phyloP scores from a whole-genome alignment of 2,888 invertebrate genomes.

The Encarsia formosa region DNA sequence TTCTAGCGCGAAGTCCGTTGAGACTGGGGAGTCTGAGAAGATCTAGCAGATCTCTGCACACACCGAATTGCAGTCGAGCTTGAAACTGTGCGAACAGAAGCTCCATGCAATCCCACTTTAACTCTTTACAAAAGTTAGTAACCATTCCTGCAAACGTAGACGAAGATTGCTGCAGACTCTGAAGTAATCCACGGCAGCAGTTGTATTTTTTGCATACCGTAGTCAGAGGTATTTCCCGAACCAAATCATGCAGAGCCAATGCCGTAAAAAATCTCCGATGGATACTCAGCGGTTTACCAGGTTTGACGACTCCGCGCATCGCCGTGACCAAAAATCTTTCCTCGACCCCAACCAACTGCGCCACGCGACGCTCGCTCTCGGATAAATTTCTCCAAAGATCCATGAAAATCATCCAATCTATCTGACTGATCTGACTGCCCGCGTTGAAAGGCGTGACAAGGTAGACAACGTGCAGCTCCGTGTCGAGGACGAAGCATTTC shows the following conservation, averaged over 20 bases:
- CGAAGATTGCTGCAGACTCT: constrained; percentile 90
- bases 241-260: constrained; percentile 85
- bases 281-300: constrained; percentile 42
- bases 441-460: constrained; percentile 91
- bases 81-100: constrained; percentile 89
- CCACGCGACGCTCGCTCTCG: constrained; percentile 78
- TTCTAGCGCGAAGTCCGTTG: constrained; percentile 79
- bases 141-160: constrained; percentile 91
- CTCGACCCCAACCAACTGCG: constrained; percentile 81
- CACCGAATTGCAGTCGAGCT: constrained; percentile 88
- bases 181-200: constrained; percentile 84
- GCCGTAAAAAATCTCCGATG: constrained; percentile 78
- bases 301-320: constrained; percentile 63
- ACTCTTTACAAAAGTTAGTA: constrained; percentile 86
- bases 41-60: constrained; percentile 87
- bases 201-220: constrained; percentile 80
- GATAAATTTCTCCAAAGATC: constrained; percentile 79
- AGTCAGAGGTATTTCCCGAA: constrained; percentile 81
- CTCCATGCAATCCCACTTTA: constrained; percentile 91
- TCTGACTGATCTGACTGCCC: constrained; percentile 70
- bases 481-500: constrained; percentile 85
- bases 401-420: constrained; percentile 75
- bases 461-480: constrained; percentile 92
- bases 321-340: constrained; percentile 81
- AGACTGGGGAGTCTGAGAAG: constrained; percentile 79